Evolutionary conservation across 2,797 vertebrate species (phyloP).

Genomic region (Poecilia velifera): DNA sequence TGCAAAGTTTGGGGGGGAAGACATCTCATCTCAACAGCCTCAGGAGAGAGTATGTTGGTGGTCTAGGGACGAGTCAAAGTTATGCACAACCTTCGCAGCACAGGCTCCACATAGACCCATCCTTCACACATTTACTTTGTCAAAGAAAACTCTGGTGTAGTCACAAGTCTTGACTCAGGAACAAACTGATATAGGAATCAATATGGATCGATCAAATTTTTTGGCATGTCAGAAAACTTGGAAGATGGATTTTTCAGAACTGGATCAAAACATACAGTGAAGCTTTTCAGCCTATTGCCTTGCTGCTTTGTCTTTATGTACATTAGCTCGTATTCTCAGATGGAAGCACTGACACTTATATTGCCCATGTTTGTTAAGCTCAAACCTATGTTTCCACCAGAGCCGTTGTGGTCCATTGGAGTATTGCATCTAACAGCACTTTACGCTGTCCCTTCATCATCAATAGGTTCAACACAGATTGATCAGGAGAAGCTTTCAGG

Average conservation of each 20-base stretch:
- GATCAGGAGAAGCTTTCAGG: constrained; percentile 27
- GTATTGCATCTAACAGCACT: constrained; percentile 49
- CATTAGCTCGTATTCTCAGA: constrained; percentile 66
- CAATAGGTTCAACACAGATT: constrained; percentile 45
- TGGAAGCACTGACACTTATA: constrained; percentile 78
- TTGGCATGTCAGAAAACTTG: not conserved
- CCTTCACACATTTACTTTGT: constrained; percentile 16
- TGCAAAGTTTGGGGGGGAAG: constrained; percentile 35
- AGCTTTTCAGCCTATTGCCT: constrained; percentile 50
- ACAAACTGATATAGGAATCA: not conserved
- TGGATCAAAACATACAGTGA: constrained; percentile 27
- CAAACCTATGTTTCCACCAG: constrained; percentile 7
- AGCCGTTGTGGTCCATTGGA: constrained; percentile 31
- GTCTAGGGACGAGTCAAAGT: constrained; percentile 24
- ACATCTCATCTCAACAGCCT: constrained; percentile 20
- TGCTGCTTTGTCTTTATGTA: constrained; percentile 41
- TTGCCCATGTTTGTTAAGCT: constrained; percentile 67
- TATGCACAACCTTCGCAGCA: constrained; percentile 30
- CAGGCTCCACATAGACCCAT: constrained; percentile 25
- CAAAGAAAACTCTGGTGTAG: constrained; percentile 22
- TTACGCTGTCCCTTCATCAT: constrained; percentile 46
- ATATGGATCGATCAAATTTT: not conserved
- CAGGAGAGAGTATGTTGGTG: constrained; percentile 16
- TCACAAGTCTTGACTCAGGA: constrained; percentile 19
- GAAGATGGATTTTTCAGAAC: constrained; percentile 63